phyloP scores from a whole-genome alignment of 2,888 invertebrate genomes.

The Nymphalis polychloros region DNA sequence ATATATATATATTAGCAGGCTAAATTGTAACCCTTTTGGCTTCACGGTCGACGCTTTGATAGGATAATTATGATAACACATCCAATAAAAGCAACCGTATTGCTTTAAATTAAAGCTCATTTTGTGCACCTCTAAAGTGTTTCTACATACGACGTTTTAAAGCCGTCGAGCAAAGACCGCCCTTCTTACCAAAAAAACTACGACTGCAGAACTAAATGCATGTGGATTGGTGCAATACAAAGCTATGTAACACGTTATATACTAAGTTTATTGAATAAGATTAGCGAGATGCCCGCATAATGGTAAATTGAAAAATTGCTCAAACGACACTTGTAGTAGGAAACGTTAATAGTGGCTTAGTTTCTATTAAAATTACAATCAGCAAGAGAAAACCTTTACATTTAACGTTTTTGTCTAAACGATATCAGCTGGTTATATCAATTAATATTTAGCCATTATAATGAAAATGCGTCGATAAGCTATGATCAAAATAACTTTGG shows the following conservation, averaged over 20 bases:
- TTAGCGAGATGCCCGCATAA: conserved; percentile 35
- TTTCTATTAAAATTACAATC: background rate
- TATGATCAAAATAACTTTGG: too few relatives aligned
- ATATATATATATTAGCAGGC: conserved; percentile 10
- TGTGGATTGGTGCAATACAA: conserved; percentile 43
- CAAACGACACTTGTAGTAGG: background rate
- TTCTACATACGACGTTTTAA: conserved; percentile 12
- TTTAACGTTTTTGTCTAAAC: too few relatives aligned
- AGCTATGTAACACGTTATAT: conserved; percentile 34
- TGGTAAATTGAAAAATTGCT: conserved; percentile 35
- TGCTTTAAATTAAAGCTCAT: background rate
- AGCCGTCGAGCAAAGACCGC: conserved; percentile 31
- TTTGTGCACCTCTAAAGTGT: background rate
- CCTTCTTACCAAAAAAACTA: conserved; percentile 43
- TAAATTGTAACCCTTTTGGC: conserved; percentile 14
- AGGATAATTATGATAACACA: background rate
- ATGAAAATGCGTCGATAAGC: too few relatives aligned
- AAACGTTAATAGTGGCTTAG: background rate
- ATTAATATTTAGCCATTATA: too few relatives aligned
- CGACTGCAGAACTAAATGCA: conserved; percentile 35
- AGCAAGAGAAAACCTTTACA: background rate
- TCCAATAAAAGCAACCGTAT: conserved; percentile 13
- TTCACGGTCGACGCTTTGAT: background rate
- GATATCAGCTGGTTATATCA: too few relatives aligned
- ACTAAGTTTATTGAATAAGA: conserved; percentile 17